Base-by-base conservation (phyloP, 2,797 vertebrate genomes). In the Catharus ustulatus region DNA sequence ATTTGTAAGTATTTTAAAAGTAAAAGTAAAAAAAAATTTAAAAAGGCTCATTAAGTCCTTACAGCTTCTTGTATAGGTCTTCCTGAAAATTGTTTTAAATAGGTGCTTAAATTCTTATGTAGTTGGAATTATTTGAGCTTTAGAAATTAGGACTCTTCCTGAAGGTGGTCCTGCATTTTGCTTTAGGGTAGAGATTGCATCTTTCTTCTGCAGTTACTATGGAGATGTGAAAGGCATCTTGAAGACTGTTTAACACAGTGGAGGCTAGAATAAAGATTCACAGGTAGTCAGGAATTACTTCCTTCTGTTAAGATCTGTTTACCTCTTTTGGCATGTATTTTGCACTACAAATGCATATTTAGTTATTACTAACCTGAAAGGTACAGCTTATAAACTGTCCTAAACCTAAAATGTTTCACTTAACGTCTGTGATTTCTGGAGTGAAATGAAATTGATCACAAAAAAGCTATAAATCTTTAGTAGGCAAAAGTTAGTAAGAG, bases 161-260 rank as follows among this genome's bases (percentile, higher is more conserved):
- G 80, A 81, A 62, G 40, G 45, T 67, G 48, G 23, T 58, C 22
- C 29, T 45, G 10, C 1, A 1, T 66, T 86, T 78, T 73, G 32
- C 30, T 69, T 57, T 69, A 92, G 81, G 79, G 55, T 45, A 84
- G 87, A 91, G 59, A 71, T 71, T 0, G 0, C 45, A 45, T 94
- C 40, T 84, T 62, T 81, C n/a, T 84, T 76, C 62, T 91, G 74
- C 71, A 29, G 83, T 96, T 90, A 69, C 83, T 51, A 49, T 91
- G 90, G 92, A 93, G 83, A 93, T 81, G 24, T 42, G 34, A 73
- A 89, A 84, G 74, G 55, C 11, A 2, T 75, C 26, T 73, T 78
- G 58, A 81, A 81, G 62, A 42, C 22, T 34, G 15, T 58, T 43
- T 91, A 46, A 52, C 10, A 24, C 30, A 75, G 51, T 74, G 30